Conservation (phyloP, 2,797 vertebrate species). For the Xiphophorus birchmanni region DNA sequence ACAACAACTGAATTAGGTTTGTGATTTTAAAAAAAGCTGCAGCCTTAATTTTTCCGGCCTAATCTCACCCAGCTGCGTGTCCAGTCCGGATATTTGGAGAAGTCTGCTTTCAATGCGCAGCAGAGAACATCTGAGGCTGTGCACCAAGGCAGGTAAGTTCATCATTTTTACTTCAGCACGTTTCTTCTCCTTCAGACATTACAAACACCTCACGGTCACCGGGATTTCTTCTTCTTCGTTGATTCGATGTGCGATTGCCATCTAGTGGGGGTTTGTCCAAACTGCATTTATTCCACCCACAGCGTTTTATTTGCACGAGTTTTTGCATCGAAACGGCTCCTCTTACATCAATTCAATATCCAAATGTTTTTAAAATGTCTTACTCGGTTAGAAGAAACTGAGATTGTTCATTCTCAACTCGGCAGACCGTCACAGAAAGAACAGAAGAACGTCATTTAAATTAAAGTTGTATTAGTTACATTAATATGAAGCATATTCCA, state of each 20-base stretch:
- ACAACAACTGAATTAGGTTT: background rate
- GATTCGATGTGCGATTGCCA: background rate
- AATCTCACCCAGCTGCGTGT: slow-evolving; percentile 75
- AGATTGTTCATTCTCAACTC: background rate
- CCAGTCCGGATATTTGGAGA: slow-evolving; percentile 68
- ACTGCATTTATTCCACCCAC: background rate
- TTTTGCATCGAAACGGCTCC: background rate
- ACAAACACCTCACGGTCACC: slow-evolving; percentile 74
- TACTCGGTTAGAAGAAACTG: background rate
- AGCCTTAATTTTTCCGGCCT: background rate
- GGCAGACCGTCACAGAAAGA: background rate
- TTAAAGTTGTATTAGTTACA: background rate
- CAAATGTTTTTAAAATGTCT: background rate
- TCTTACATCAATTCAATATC: background rate
- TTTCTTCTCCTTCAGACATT: slow-evolving; percentile 20
- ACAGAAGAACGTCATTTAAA: background rate
- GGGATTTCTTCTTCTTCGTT: slow-evolving; percentile 10
- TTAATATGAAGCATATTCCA: background rate
- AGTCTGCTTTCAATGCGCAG: slow-evolving; percentile 74
- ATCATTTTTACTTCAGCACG: slow-evolving; percentile 49
- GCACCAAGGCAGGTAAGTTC: slow-evolving; percentile 64
- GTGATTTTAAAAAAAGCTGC: background rate
- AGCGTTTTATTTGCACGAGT: background rate
- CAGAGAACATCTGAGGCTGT: slow-evolving; percentile 73
- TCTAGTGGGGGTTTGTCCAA: background rate